Base-by-base conservation (phyloP, 2,113 vertebrate genomes). In the Theristicus caerulescens region DNA sequence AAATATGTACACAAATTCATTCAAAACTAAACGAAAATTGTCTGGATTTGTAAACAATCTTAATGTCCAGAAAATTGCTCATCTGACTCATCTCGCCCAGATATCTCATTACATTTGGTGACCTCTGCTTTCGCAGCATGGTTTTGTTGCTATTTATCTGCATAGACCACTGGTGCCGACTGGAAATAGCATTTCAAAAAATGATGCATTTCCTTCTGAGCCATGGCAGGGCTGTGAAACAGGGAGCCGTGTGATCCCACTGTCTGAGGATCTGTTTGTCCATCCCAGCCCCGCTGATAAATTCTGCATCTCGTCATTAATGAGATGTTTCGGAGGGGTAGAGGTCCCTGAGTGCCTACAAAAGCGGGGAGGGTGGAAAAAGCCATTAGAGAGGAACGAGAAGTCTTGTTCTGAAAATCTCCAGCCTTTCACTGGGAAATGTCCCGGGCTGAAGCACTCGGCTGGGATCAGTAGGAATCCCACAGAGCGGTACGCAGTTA, bases 21-120 rank as follows among this genome's bases (percentile, higher is more conserved):
- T 90, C 82, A 82, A 86, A 89, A 85, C 32, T 7, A 47, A 88
- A 88, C 58, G 71, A 82, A 82, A 93, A 92, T 49, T 86, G 94
- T 47, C 72, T 93, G 67, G 47, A 57, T 96, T 77, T 93, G 67
- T 84, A 94, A 95, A 91, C 70, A 87, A 8, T 42, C 57, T 40
- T 65, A 64, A 70, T 49, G 70, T 91, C 51, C 88, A 87, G 58
- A 82, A 70, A 85, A 82, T 65, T 52, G 57, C 46, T 80, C 29
- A 3, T 74, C 47, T 87, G 86, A 80, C 73, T 93, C 78, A 69
- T 94, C 46, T 79, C 3, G 1, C 26, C 57, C 57, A 34, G 84
- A 31, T 29, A 61, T 4, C 76, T 89, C 54, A 5, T 25, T 42
- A 36, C 27, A 2, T 31, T 19, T 10, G 29, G 38, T 73, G 70